Evolutionary conservation across 2,888 invertebrate species (phyloP).

Genomic region (Metellina segmentata): DNA sequence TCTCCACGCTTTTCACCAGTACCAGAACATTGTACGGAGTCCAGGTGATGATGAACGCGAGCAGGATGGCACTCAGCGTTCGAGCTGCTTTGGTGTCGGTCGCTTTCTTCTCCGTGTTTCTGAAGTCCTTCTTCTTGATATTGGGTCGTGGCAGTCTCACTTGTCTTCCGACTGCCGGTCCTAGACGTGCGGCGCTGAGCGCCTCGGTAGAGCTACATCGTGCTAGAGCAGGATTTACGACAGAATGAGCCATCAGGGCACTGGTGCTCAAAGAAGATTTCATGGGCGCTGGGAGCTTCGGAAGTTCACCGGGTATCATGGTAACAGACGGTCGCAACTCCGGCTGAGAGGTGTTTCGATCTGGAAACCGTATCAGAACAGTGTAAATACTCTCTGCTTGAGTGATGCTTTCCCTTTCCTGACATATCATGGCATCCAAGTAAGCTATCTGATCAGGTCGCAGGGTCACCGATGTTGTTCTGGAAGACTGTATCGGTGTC

Average conservation of each 20-base stretch:
- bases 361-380: constrained; percentile 92
- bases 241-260: constrained; percentile 53
- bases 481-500: constrained; percentile 74
- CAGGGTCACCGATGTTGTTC: constrained; percentile 69
- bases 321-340: constrained; percentile 78
- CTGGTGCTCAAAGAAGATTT: constrained; percentile 56
- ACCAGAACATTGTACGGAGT: constrained; percentile 98
- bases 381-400: constrained; percentile 87
- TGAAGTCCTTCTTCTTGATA: constrained; percentile 88
- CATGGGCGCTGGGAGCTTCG: constrained; percentile 49
- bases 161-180: constrained; percentile 85
- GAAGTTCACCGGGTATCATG: constrained; percentile 75
- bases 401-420: constrained; percentile 3
- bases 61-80: constrained; percentile 95
- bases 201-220: constrained; percentile 73
- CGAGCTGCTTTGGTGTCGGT: constrained; percentile 99
- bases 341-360: constrained; percentile 78
- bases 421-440: constrained; percentile 37
- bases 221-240: constrained; percentile 2
- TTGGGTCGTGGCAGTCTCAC: constrained; percentile 49
- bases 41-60: constrained; percentile 99
- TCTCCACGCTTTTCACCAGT: constrained; percentile 88
- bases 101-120: constrained; percentile 95
- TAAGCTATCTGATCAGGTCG: constrained; percentile 68
- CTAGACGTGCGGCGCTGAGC: constrained; percentile 84